Conservation (phyloP, 2,113 vertebrate species). For the Danio rerio region GRCz12tu NC_133200.1:38921501-38922000, state of each 20-base stretch:
- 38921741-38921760: background rate
- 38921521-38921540: conserved; percentile 86
- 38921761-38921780: background rate
- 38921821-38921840: too few relatives aligned
- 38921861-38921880: too few relatives aligned
- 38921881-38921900: too few relatives aligned
- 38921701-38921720: background rate
- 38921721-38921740: background rate
- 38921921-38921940: too few relatives aligned
- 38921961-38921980: too few relatives aligned
- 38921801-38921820: background rate
- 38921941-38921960: too few relatives aligned
- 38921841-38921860: too few relatives aligned
- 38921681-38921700: conserved; percentile 64
- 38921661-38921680: conserved; percentile 86
- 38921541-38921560: conserved; percentile 68
- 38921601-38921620: conserved; percentile 86
- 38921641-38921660: conserved; percentile 85
- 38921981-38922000: too few relatives aligned
- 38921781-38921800: conserved; percentile 43
- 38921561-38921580: conserved; percentile 73
- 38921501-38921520: conserved; percentile 86
- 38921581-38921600: conserved; percentile 90
- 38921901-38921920: too few relatives aligned
- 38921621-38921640: conserved; percentile 82